Evolutionary conservation across 2,888 invertebrate species (phyloP).

Genomic region (Drosophila austrosaltans): DNA sequence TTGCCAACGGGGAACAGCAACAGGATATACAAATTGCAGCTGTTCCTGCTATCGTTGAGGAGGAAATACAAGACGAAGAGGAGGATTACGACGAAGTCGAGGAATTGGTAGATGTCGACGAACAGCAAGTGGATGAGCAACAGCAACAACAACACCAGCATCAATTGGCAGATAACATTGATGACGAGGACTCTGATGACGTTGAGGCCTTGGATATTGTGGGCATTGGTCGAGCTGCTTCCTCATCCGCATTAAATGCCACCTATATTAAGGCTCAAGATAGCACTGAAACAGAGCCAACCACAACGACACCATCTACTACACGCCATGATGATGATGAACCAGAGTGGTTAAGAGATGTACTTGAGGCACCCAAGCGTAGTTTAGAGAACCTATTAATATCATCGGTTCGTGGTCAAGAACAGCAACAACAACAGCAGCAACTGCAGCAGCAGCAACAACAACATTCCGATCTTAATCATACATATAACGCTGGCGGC

Average conservation of each 20-base stretch:
- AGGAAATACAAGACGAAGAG: constrained; percentile 33
- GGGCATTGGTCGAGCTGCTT: constrained; percentile 70
- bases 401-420: constrained; percentile 30
- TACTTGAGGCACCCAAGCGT: constrained; percentile 85
- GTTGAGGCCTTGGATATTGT: constrained; percentile 76
- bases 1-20: constrained; percentile 33
- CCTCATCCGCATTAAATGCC: constrained; percentile 57
- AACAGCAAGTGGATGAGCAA: constrained; percentile 28
- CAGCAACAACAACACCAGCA: not conserved
- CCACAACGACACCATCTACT: constrained; percentile 68
- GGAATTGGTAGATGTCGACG: constrained; percentile 18
- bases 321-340: constrained; percentile 83
- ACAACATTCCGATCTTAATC: constrained; percentile 70
- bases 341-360: constrained; percentile 86
- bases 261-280: constrained; percentile 66
- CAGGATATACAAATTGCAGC: constrained; percentile 59
- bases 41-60: constrained; percentile 37
- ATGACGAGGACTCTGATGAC: constrained; percentile 77
- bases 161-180: constrained; percentile 16
- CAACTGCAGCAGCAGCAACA: constrained; percentile 47
- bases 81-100: constrained; percentile 35
- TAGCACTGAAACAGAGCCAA: constrained; percentile 63
- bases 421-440: constrained; percentile 34
- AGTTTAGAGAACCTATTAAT: constrained; percentile 81
- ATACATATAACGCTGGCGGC: constrained; percentile 56